These are phyloP conservation scores for Apamea monoglypha DNA, from an alignment of 2,888 invertebrate species.

Conservation along the genomic window DNA sequence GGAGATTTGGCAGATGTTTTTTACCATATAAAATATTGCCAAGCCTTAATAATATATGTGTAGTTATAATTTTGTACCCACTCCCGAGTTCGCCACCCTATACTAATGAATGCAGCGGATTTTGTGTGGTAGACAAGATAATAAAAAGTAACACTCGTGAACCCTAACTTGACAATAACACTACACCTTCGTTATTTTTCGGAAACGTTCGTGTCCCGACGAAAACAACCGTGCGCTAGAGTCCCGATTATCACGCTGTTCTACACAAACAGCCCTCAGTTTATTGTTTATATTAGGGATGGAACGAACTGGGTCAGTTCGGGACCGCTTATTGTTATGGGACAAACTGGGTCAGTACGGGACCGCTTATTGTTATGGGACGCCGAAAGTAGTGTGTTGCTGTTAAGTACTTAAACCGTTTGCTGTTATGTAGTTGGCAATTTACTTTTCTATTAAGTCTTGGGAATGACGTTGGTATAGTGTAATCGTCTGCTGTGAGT, in stretches of 20 bases:
- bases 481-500: neutral
- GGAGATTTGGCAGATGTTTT: neutral
- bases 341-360: slow-evolving; percentile 52
- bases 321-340: slow-evolving; percentile 57
- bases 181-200: slow-evolving; percentile 29
- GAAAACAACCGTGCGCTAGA: slow-evolving; percentile 40
- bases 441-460: slow-evolving; percentile 32
- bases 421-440: slow-evolving; percentile 14
- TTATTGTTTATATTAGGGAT: slow-evolving; percentile 53
- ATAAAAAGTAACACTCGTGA: slow-evolving; percentile 14
- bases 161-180: slow-evolving; percentile 1
- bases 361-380: slow-evolving; percentile 55
- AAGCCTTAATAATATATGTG: neutral
- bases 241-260: slow-evolving; percentile 33
- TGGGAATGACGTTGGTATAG: neutral
- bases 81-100: neutral
- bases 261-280: slow-evolving; percentile 16
- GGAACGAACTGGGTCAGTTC: slow-evolving; percentile 51
- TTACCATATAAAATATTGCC: too few relatives aligned
- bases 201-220: slow-evolving; percentile 6
- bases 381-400: slow-evolving; percentile 36
- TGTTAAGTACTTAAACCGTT: slow-evolving; percentile 50
- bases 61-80: neutral
- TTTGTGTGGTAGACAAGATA: slow-evolving; percentile 3
- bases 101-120: neutral